A percentile compares a stretch with the other conserved stretches of the same genome.
Conservation (phyloP, 2,888 invertebrate genomes). For the Parascotia fuliginaria region DNA sequence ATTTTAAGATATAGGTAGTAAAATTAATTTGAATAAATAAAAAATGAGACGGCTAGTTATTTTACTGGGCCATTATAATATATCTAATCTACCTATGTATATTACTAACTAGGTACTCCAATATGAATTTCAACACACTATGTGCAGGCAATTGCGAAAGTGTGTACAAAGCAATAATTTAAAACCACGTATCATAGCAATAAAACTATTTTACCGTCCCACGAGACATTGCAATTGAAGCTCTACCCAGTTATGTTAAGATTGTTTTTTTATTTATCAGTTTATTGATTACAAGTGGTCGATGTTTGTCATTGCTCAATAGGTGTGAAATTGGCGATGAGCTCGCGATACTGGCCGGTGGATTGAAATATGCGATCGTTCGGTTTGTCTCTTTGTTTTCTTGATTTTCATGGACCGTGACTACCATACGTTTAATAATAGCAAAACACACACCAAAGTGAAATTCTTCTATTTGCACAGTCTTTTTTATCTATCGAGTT, state of each 20-base stretch:
- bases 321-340: constrained; percentile 70
- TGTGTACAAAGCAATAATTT: constrained; percentile 49
- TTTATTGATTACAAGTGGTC: constrained; percentile 32
- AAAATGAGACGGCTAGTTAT: constrained; percentile 11
- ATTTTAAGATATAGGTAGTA: too few relatives aligned
- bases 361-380: constrained; percentile 57
- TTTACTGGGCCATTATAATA: constrained; percentile 13
- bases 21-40: too few relatives aligned
- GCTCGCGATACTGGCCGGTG: constrained; percentile 53
- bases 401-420: constrained; percentile 10
- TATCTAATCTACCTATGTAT: constrained; percentile 8
- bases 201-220: constrained; percentile 23
- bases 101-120: constrained; percentile 15
- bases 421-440: constrained; percentile 2
- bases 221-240: constrained; percentile 18
- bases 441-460: not conserved
- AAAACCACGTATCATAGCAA: constrained; percentile 46
- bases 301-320: constrained; percentile 64
- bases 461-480: not conserved
- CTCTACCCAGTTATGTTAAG: constrained; percentile 30
- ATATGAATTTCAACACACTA: constrained; percentile 31
- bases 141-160: constrained; percentile 44
- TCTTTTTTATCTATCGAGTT: not conserved
- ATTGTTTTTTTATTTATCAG: constrained; percentile 38
- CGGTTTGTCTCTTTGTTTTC: constrained; percentile 39